phyloP scores from a whole-genome alignment of 2,113 vertebrate species.

The Amphilophus citrinellus region DNA sequence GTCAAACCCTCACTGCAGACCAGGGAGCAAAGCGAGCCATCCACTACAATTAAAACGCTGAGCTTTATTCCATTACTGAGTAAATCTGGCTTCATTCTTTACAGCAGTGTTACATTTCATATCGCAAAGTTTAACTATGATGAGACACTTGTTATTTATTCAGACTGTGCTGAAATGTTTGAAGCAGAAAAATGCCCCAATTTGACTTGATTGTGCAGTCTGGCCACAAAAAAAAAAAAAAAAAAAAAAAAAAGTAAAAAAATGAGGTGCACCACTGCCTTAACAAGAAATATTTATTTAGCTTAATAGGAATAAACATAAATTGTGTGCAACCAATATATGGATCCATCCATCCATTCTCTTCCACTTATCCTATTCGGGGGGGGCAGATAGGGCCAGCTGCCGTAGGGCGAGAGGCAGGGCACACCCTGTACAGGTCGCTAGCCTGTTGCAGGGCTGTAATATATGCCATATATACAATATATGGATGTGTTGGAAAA shows the following conservation, averaged over 20 bases:
- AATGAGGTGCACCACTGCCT: not conserved
- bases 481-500: not conserved
- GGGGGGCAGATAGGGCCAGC: too few species aligned
- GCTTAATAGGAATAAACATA: not conserved
- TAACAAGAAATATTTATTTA: not conserved
- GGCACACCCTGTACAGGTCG: too few species aligned
- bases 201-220: not conserved
- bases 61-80: constrained; percentile 15
- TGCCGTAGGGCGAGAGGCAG: too few species aligned
- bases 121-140: constrained; percentile 1
- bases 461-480: too few species aligned
- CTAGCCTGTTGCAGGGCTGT: too few species aligned
- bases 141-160: not conserved
- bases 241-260: too few species aligned
- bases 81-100: not conserved
- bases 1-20: constrained; percentile 15
- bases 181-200: not conserved
- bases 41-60: not conserved
- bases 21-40: not conserved
- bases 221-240: not conserved
- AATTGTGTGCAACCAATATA: not conserved
- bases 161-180: not conserved
- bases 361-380: too few species aligned
- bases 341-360: too few species aligned
- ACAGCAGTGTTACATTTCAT: not conserved